Percentiles rank a stretch among this genome's conserved stretches.
Evolutionary conservation across 2,113 vertebrate genomes (phyloP).

Genomic region (Sporophila hypoxantha): DNA sequence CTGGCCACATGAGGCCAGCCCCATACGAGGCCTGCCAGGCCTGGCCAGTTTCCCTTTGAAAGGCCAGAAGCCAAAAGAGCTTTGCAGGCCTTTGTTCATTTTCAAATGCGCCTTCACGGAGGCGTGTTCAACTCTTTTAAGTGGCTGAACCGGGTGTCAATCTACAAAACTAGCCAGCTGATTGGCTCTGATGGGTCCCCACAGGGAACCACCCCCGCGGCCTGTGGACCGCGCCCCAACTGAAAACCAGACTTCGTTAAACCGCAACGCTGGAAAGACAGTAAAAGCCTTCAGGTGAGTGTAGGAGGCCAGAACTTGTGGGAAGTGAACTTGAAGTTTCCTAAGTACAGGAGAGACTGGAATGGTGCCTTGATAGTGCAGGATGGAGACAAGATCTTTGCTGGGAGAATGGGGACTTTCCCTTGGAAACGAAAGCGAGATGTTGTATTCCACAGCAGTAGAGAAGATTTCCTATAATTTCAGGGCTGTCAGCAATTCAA

Average conservation of each 20-base stretch:
- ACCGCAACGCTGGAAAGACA: neutral
- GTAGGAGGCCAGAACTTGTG: neutral
- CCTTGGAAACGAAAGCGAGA: neutral
- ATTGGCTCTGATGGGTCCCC: neutral
- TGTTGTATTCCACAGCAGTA: neutral
- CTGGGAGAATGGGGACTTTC: neutral
- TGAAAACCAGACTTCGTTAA: neutral
- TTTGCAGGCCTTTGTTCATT: rapidly evolving
- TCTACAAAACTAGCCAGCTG: neutral
- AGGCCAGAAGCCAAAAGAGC: neutral
- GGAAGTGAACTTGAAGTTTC: neutral
- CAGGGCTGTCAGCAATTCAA: neutral
- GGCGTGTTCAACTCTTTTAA: neutral
- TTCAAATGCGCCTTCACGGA: neutral
- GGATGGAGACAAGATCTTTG: neutral
- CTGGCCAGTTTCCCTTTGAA: rapidly evolving
- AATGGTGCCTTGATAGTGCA: neutral
- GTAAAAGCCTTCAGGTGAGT: neutral
- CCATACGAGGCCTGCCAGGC: rapidly evolving
- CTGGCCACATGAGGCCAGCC: no score
- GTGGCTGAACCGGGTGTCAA: neutral
- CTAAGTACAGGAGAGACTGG: neutral
- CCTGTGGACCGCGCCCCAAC: no score
- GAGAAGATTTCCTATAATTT: neutral
- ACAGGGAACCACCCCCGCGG: neutral